These are phyloP conservation scores for Cotesia congregata DNA, from an alignment of 2,888 invertebrate species.

Conservation along the genomic window DNA sequence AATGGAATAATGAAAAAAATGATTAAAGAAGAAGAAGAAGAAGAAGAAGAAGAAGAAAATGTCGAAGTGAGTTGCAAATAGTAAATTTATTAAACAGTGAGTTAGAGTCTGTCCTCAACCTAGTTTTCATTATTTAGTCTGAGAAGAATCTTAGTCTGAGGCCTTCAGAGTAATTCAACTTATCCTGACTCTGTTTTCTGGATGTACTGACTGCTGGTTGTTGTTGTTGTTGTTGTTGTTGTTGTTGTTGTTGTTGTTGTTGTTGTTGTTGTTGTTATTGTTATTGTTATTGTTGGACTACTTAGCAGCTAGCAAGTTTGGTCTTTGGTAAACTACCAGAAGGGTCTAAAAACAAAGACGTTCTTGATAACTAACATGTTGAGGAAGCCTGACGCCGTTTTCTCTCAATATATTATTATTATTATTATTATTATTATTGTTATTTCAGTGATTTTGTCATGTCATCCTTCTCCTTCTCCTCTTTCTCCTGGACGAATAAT, in stretches of 20 bases:
- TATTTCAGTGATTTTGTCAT: constrained; percentile 39
- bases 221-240: constrained; percentile 13
- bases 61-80: neutral
- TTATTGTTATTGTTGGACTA: constrained; percentile 31
- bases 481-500: neutral
- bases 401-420: neutral
- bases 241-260: constrained; percentile 31
- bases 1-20: constrained; percentile 28
- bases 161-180: constrained; percentile 15
- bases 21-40: neutral
- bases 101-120: constrained; percentile 54
- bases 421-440: neutral
- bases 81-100: constrained; percentile 9
- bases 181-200: constrained; percentile 21
- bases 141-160: neutral
- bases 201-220: too few species aligned
- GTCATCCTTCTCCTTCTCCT: constrained; percentile 32
- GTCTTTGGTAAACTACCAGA: neutral
- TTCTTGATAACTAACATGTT: constrained; percentile 38
- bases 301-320: neutral
- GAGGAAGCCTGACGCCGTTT: constrained; percentile 41
- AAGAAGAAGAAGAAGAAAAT: constrained; percentile 8
- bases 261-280: too few species aligned
- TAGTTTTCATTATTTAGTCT: constrained; percentile 43
- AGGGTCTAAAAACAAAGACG: constrained; percentile 33